A percentile compares a stretch with the other conserved stretches of the same genome.
These are phyloP conservation scores for Tenthredo scrophulariae DNA, from an alignment of 2,888 invertebrate genomes.

Conservation along the genomic window DNA sequence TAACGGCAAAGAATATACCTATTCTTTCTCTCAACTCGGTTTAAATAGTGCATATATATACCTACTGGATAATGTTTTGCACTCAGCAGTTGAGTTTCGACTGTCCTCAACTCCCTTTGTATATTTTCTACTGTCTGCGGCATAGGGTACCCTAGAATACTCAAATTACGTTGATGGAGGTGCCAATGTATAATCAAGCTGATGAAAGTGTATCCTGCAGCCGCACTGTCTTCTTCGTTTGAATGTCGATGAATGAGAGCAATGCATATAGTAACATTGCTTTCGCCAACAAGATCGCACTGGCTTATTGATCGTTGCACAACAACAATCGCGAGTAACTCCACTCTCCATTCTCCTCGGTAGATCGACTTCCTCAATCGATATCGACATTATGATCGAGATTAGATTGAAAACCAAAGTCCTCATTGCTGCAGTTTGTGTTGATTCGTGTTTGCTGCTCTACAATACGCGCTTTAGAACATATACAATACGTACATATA, in stretches of 20 bases:
- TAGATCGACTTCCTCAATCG: constrained; percentile 37
- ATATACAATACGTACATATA: constrained; percentile 3
- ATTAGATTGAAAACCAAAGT: constrained; percentile 8
- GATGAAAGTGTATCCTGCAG: constrained; percentile 34
- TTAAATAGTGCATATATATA: constrained; percentile 18
- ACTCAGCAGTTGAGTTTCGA: constrained; percentile 3
- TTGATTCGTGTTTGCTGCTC: constrained; percentile 23
- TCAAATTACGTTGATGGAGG: constrained; percentile 38
- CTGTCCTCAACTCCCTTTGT: neutral
- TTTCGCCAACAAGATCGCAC: neutral
- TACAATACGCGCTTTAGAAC: neutral
- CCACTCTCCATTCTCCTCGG: constrained; percentile 19
- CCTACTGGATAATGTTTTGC: constrained; percentile 15
- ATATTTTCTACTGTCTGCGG: neutral
- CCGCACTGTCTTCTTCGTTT: neutral
- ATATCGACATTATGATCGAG: constrained; percentile 34
- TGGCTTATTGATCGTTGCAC: constrained; percentile 5
- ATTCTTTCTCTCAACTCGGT: neutral
- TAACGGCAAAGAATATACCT: constrained; percentile 16
- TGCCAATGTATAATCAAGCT: constrained; percentile 31
- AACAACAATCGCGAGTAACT: constrained; percentile 19
- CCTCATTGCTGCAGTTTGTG: neutral
- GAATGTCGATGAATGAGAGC: constrained; percentile 16
- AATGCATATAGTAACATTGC: neutral
- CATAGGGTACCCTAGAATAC: constrained; percentile 18